These are phyloP conservation scores for Pseudolaguvia tuberculata DNA, from an alignment of 2,113 vertebrate genomes.

Conservation along the genomic window DNA sequence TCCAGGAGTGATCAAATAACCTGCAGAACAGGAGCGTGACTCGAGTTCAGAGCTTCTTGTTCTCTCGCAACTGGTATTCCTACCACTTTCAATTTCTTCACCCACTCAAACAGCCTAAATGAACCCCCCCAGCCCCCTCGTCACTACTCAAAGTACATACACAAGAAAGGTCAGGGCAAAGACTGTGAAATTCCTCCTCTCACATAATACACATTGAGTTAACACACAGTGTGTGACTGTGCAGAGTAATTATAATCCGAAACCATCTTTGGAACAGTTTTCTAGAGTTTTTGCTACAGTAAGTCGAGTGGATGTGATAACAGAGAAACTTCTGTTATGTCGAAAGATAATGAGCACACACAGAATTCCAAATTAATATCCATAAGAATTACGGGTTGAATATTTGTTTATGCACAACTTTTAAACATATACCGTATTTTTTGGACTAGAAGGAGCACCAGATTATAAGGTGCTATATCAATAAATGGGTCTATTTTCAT, in stretches of 20 bases:
- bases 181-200: slow-evolving; percentile 31
- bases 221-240: slow-evolving; percentile 12
- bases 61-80: not conserved
- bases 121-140: not conserved
- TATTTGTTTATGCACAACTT: not conserved
- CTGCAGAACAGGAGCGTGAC: slow-evolving; percentile 14
- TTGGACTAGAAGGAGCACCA: too few relatives aligned
- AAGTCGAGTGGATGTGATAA: slow-evolving; percentile 36
- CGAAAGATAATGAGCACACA: slow-evolving; percentile 35
- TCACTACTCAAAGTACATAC: slow-evolving; percentile 36
- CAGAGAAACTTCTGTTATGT: slow-evolving; percentile 25
- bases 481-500: too few relatives aligned
- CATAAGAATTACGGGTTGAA: not conserved
- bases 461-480: too few relatives aligned
- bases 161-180: slow-evolving; percentile 50
- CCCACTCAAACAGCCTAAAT: slow-evolving; percentile 28
- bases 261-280: slow-evolving; percentile 43
- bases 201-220: slow-evolving; percentile 20
- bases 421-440: not conserved
- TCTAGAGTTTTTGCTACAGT: slow-evolving; percentile 42
- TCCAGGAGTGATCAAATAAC: slow-evolving; percentile 8
- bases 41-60: slow-evolving; percentile 9
- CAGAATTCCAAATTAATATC: not conserved
- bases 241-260: slow-evolving; percentile 42
- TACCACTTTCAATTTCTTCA: slow-evolving; percentile 21